Conservation (phyloP, 2,888 invertebrate species). For the Philhelius pedissequus region DNA sequence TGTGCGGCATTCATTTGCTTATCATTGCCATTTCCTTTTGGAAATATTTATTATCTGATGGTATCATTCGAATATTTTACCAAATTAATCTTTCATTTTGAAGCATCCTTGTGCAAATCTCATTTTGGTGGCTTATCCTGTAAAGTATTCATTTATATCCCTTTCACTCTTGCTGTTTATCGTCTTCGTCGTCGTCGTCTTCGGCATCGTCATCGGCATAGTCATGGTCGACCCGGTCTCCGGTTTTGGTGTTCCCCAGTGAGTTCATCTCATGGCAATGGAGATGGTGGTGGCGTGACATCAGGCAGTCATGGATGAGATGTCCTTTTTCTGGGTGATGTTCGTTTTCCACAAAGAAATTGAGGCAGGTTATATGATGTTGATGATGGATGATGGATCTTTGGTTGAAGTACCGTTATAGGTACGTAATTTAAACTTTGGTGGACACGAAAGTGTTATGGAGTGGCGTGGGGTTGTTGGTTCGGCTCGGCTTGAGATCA, state of each 20-base stretch:
- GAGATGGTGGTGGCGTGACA: neutral
- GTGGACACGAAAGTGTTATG: neutral
- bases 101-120: slow-evolving; percentile 51
- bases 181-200: neutral
- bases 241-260: slow-evolving; percentile 3
- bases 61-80: slow-evolving; percentile 39
- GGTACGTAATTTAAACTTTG: neutral
- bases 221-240: neutral
- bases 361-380: slow-evolving; percentile 47
- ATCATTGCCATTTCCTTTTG: slow-evolving; percentile 31
- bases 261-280: neutral
- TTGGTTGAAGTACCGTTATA: neutral
- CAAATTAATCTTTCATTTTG: slow-evolving; percentile 47
- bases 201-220: too few relatives aligned
- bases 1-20: neutral
- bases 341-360: slow-evolving; percentile 20
- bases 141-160: slow-evolving; percentile 21
- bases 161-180: neutral
- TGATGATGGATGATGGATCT: slow-evolving; percentile 23
- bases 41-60: slow-evolving; percentile 9
- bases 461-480: too few relatives aligned
- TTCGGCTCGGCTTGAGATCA: too few relatives aligned
- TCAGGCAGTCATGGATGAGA: neutral
- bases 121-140: slow-evolving; percentile 44
- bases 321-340: slow-evolving; percentile 29